Conservation (phyloP, 1,140 invertebrate genomes). For the Drosophila repleta region DNA sequence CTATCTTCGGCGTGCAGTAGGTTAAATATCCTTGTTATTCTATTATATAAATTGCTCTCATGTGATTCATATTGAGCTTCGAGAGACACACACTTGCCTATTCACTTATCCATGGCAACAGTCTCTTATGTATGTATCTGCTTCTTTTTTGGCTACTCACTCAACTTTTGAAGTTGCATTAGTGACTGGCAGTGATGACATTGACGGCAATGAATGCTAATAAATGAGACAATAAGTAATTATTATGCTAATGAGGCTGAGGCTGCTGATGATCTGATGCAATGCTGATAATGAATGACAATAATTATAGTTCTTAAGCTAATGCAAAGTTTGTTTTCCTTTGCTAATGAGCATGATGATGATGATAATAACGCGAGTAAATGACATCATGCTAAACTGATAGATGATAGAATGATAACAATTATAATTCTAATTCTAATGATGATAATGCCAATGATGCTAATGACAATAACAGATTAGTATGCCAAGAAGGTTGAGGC, state of each 20-base stretch:
- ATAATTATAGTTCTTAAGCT: too few relatives aligned
- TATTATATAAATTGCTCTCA: constrained; percentile 5
- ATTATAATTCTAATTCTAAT: not conserved
- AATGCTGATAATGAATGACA: not conserved
- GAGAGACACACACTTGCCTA: not conserved
- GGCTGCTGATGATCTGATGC: not conserved
- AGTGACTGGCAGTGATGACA: too few relatives aligned
- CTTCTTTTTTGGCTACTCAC: too few relatives aligned
- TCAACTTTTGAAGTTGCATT: too few relatives aligned
- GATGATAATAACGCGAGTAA: not conserved
- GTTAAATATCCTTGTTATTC: constrained; percentile 5
- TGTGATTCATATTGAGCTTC: not conserved
- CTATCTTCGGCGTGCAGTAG: constrained; percentile 5
- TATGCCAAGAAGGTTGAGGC: not conserved
- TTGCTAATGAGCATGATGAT: not conserved
- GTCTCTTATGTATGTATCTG: not conserved
- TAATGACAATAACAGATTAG: not conserved
- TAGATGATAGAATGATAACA: not conserved
- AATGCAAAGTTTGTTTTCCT: too few relatives aligned
- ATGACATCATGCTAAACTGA: too few relatives aligned
- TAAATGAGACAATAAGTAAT: not conserved
- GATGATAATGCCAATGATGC: not conserved
- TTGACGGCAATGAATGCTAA: too few relatives aligned
- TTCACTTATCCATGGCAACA: not conserved
- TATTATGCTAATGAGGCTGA: not conserved